Evolutionary conservation across 2,888 invertebrate species (phyloP), one percentile per base, ranked within the genome.

Genomic region (Caenorhabditis sp.): DNA sequence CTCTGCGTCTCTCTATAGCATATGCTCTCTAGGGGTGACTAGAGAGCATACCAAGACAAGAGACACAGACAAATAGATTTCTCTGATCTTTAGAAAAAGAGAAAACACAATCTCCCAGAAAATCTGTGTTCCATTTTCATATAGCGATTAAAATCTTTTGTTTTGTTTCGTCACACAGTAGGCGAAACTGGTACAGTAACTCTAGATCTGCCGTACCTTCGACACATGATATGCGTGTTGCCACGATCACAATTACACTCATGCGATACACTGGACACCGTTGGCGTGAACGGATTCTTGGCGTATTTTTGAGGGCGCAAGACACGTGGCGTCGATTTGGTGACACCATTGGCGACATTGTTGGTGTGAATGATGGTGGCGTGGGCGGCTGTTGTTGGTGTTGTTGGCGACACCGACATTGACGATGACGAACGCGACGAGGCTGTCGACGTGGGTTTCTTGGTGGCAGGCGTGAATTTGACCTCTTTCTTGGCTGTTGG

Each of bases 211-310:
- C 56, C 59, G 25, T n/a, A 81, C 81, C 81, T 66, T 57, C 76
- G 73, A 53, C 82, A 82, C n/a, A 76, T 63, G 17, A 82, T 70
- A 59, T 82, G 82, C 0, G 72, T 66, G 17, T 78, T 66, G 17
- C 67, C 67, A 21, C 82, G 50, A 17, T 74, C 66, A 43, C 82
- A 82, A 60, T 77, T 76, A 63, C 82, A 82, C 21, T 67, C 70
- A 25, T 72, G 72, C 17, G 62, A 61, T 25, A 54, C 65, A 27
- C 36, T 59, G 58, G 43, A 7, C 43, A 70, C 54, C 53, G 66
- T 69, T 21, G 79, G 76, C 27, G 66, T 62, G 54, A 74, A 75
- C 17, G 60, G 63, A 57, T 78, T 76, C n/a, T 76, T n/a, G 7
- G 76, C 59, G 36, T 76, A 70, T 38, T 76, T 76, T 43, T 67